phyloP scores from a whole-genome alignment of 2,888 invertebrate species.

The Eubasilissa splendida region DNA sequence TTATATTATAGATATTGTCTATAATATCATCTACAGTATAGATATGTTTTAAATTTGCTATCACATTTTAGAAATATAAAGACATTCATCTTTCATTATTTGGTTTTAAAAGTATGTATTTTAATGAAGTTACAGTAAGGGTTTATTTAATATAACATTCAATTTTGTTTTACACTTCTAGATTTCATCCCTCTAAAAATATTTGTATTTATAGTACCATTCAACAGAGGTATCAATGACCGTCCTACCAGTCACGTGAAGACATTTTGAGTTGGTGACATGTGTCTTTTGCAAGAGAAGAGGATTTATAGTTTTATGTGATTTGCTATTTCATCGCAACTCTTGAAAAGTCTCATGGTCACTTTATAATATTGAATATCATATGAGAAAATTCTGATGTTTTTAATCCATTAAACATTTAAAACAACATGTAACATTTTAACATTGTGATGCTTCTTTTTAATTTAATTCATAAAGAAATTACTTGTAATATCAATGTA shows the following conservation, averaged over 20 bases:
- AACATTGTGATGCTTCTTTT: constrained; percentile 18
- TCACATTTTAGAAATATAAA: too few relatives aligned
- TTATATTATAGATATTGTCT: too few relatives aligned
- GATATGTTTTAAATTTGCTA: too few relatives aligned
- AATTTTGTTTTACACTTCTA: too few relatives aligned
- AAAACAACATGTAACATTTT: neutral
- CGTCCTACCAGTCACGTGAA: constrained; percentile 25
- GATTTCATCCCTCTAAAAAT: neutral
- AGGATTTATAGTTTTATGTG: neutral
- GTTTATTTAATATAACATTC: too few relatives aligned
- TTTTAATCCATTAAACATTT: too few relatives aligned
- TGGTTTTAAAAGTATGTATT: too few relatives aligned
- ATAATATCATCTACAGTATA: too few relatives aligned
- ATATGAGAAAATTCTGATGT: constrained; percentile 1
- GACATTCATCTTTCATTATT: too few relatives aligned
- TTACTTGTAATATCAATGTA: constrained; percentile 19
- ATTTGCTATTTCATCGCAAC: neutral
- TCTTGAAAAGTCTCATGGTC: neutral
- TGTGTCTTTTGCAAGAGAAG: neutral
- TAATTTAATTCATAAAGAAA: constrained; percentile 4
- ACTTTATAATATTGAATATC: neutral
- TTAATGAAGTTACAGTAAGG: too few relatives aligned
- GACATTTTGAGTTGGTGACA: neutral
- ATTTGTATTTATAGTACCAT: constrained; percentile 1
- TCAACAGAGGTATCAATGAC: constrained; percentile 21